Base-by-base conservation (phyloP, 2,888 invertebrate species). In the Belgica antarctica region DNA sequence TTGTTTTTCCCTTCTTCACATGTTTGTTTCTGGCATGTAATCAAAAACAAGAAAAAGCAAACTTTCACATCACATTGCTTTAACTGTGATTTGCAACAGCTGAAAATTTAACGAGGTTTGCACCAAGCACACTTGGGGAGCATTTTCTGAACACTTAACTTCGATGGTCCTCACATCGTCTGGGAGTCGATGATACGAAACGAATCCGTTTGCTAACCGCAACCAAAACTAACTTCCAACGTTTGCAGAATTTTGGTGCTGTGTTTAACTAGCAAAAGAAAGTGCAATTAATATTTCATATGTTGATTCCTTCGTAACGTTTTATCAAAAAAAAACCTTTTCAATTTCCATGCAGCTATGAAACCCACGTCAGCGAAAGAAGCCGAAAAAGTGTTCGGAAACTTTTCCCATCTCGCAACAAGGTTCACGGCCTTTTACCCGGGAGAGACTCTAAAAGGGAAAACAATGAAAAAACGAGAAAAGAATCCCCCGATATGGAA, bases 221-320 rank as follows among this genome's bases (percentile, higher is more conserved):
- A 10, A 3, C 4, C n/a, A 41, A 41, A 5, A 41, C n/a, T 7
- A 31, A 31, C 31, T 41, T 41, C 4, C 10, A 41, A n/a, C 15
- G 41, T 41, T 41, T 41, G 41, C n/a, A 5, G 41, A 41, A 41
- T 5, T 2, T 2, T 10, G 41, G 3, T 41, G 41, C 2, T 41
- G n/a, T n/a, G 12, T 10, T 2, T 3, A 65, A 65, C 17, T 34
- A 36, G 34, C 34, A 25, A 47, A 27, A 17, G 65, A 65, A 46
- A 65, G 65, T 65, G 47, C 65, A 65, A 65, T 65, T 65, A 65
- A 46, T 19, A 31, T 8, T 31, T 31, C 34, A 52, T 52, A 52
- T 52, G 17, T 22, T 19, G 34, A 31, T 52, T 52, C 52, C 12
- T 22, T 22, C 7, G 22, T 52, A n/a, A 41, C 15, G 41, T 41